Conservation (phyloP, 2,888 invertebrate species). For the Scaeva pyrastri region DNA sequence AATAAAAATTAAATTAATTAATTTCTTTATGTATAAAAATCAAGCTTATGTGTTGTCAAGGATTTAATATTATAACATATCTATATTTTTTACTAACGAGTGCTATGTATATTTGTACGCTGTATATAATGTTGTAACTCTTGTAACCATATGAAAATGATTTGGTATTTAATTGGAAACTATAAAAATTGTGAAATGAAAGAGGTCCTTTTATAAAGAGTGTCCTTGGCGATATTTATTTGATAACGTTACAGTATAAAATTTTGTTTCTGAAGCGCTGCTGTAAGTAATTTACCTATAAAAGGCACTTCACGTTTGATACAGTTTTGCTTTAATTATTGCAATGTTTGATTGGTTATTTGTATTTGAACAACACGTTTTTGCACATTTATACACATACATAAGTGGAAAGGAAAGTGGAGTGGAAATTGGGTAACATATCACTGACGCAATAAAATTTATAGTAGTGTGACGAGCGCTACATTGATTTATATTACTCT, state of each 20-base stretch:
- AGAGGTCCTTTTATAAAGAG: background rate
- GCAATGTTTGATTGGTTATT: background rate
- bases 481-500: no score
- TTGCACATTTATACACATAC: background rate
- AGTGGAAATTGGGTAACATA: no score
- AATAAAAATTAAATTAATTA: conserved; percentile 39
- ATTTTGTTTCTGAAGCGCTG: background rate
- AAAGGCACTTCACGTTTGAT: conserved; percentile 1
- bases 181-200: background rate
- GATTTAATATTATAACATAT: conserved; percentile 21
- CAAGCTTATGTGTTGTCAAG: conserved; percentile 56
- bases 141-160: conserved; percentile 17
- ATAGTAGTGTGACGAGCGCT: no score
- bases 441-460: no score
- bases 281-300: conserved; percentile 1
- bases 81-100: conserved; percentile 8
- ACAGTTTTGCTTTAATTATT: background rate
- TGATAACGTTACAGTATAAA: no score
- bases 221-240: background rate
- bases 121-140: conserved; percentile 42
- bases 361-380: background rate
- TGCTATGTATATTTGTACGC: conserved; percentile 65
- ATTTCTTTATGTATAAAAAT: conserved; percentile 34
- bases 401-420: no score
- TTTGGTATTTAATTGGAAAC: background rate